phyloP scores from a whole-genome alignment of 2,797 vertebrate species.

The Pangasius krempfi region DNA sequence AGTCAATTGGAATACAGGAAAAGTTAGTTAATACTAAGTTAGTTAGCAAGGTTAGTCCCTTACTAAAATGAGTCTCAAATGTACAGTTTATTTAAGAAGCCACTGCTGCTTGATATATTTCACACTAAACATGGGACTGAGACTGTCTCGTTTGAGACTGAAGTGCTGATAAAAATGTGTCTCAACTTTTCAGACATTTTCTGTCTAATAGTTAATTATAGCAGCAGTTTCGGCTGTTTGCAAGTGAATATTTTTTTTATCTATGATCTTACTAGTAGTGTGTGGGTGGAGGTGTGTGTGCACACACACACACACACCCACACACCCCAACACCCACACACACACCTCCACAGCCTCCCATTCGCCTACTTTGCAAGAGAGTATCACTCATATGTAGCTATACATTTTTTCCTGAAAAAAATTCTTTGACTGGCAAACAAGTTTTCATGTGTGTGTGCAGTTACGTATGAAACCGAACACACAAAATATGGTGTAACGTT shows the following conservation, averaged over 20 bases:
- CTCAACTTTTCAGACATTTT: background rate
- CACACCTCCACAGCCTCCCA: too few relatives aligned
- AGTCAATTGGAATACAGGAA: background rate
- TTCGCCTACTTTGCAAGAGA: too few relatives aligned
- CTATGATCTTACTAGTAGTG: too few relatives aligned
- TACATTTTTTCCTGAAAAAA: background rate
- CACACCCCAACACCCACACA: too few relatives aligned
- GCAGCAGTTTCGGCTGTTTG: background rate
- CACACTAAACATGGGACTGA: background rate
- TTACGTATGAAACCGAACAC: background rate
- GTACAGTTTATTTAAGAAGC: background rate
- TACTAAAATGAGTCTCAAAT: background rate
- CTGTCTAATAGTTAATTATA: background rate
- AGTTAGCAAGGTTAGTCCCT: too few relatives aligned
- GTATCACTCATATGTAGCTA: background rate
- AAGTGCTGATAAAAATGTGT: background rate
- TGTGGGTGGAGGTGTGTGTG: background rate
- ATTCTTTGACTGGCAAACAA: background rate
- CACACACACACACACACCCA: background rate
- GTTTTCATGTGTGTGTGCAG: background rate
- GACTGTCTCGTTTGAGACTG: background rate
- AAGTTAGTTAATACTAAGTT: too few relatives aligned
- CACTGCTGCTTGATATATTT: background rate
- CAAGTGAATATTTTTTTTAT: background rate
- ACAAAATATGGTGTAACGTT: background rate